Base-by-base conservation (phyloP, 2,888 invertebrate species). In the Parthenolecanium corni region DNA sequence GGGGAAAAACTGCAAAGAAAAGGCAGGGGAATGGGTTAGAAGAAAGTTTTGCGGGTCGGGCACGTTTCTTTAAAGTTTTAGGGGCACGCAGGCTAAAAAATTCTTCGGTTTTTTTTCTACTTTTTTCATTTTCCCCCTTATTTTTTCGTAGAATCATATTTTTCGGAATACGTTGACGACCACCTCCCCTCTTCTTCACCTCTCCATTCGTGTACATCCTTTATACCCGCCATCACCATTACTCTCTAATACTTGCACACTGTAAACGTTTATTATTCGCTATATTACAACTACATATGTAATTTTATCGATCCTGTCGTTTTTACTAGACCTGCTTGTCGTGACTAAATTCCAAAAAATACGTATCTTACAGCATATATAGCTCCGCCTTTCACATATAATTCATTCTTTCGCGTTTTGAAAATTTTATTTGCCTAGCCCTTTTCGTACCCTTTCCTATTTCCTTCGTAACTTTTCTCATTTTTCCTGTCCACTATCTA, bases 241-340 rank as follows among this genome's bases (percentile, higher is more conserved):
- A n/a, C n/a, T n/a, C n/a, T n/a, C n/a, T n/a, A n/a, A n/a, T n/a
- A n/a, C n/a, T n/a, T n/a, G n/a, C n/a, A 46, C 57, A 44, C 57
- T 57, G 57, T 57, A 25, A 57, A 57, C 57, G 57, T n/a, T 57
- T 57, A 57, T 57, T 57, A 57, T 57, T 57, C 46, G 57, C 57
- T 42, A 57, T 31, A 57, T 57, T 57, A 57, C 57, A 46, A 57
- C 57, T 57, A 57, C 57, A 57, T 57, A 57, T 57, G 57, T 57
- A 57, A 57, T 57, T 57, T 57, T 57, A 57, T 57, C 57, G 57
- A 57, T 57, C 57, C 18, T 25, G 46, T 16, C 54, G 42, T 38
- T 42, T 21, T 46, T 40, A 42, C 23, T 57, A 40, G 57, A 57
- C 57, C 57, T 57, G 57, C 57, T 57, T 57, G 57, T 57, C 57